Base-by-base conservation (phyloP, 2,113 vertebrate genomes). In the Pimephales promelas region DNA sequence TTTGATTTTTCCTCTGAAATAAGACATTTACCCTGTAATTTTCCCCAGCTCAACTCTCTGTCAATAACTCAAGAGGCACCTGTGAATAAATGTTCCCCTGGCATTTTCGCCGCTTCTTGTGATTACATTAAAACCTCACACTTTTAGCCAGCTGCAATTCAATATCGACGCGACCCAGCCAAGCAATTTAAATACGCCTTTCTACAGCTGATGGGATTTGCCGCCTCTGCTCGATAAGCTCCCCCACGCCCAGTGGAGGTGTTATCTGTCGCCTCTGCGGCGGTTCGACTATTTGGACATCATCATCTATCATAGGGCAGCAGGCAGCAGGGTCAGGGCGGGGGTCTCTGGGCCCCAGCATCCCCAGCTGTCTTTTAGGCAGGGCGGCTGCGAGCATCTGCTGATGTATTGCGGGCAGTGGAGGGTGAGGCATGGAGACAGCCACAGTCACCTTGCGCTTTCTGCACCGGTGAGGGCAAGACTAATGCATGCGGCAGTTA, bases 251-350 rank as follows among this genome's bases (percentile, higher is more conserved):
- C 59, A 36, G 28, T 36, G 20, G 82, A 78, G 56, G 64, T 56
- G 26, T 85, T 85, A 86, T 88, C 79, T 70, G 62, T 85, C 79
- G 40, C 47, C 45, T 72, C 70, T 85, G 40, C 13, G 49, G 57
- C 62, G 49, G 56, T 83, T 81, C 24, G 76, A 83, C 82, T 77
- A 81, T 79, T 72, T 81, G 71, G 70, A 73, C 57, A 64, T 77
- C 57, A 80, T 87, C 85, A 85, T 88, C 64, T 83, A 88, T 88
- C 86, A 78, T 57, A 24, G 68, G 81, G 84, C 70, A 66, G 40
- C 81, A 86, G 66, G 52, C 49, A 61, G 57, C 61, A 86, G 64
- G 64, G 74, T 57, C 47, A 83, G 52, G 71, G 73, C 71, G 75
- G 74, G 62, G 66, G 43, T 72, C 57, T 71, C 22, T 20, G 43